Conservation (phyloP, 2,888 invertebrate species). For the Limnephilus rhombicus region DNA sequence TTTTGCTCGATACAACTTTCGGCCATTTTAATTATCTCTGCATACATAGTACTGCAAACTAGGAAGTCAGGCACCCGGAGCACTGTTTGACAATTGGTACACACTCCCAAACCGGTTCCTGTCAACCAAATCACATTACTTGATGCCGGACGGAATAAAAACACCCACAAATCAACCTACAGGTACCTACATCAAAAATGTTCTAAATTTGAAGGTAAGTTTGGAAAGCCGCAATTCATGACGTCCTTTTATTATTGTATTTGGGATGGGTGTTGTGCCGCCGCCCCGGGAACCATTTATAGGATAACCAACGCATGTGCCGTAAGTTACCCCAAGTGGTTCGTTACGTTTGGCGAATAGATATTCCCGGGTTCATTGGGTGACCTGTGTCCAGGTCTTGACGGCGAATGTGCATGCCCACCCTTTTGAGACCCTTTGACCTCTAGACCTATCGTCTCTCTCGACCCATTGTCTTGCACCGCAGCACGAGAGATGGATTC, state of each 20-base stretch:
- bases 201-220: background rate
- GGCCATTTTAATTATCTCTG: background rate
- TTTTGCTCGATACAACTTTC: background rate
- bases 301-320: too few species aligned
- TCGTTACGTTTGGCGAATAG: too few species aligned
- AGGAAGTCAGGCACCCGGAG: background rate
- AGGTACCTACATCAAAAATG: background rate
- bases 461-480: too few species aligned
- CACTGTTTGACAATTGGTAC: background rate
- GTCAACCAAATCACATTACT: background rate
- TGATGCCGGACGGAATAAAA: background rate
- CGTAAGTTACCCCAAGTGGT: too few species aligned
- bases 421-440: too few species aligned
- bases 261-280: too few species aligned
- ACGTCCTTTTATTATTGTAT: background rate
- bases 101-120: background rate
- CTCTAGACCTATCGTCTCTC: too few species aligned
- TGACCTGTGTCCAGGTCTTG: too few species aligned
- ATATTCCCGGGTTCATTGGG: too few species aligned
- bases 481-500: too few species aligned
- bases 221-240: background rate
- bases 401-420: too few species aligned
- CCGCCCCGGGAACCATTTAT: too few species aligned
- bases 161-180: background rate
- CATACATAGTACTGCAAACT: background rate